phyloP scores from a whole-genome alignment of 2,797 vertebrate species.

The Tinamus major region DNA sequence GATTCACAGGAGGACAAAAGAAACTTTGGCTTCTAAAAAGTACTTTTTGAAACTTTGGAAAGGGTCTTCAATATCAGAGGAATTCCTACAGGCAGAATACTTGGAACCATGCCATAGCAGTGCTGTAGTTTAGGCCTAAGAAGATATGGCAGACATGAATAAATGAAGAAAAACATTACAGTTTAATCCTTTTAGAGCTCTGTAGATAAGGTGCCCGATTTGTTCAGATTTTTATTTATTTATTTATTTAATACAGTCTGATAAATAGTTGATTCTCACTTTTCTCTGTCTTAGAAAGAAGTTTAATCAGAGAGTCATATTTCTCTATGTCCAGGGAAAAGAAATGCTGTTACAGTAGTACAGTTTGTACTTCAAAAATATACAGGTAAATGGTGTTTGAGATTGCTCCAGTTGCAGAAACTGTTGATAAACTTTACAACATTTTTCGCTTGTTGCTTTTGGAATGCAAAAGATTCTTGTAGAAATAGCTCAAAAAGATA shows the following conservation, averaged over 20 bases:
- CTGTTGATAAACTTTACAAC: background rate
- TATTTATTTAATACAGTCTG: background rate
- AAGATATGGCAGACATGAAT: background rate
- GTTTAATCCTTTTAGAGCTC: slow-evolving; percentile 22
- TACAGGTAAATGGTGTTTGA: background rate
- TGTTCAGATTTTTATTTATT: slow-evolving; percentile 5
- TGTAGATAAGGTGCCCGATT: slow-evolving; percentile 1
- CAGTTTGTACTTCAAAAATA: background rate
- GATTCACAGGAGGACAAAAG: slow-evolving; percentile 7
- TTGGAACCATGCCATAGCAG: background rate
- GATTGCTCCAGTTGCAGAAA: background rate
- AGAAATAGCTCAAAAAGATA: background rate
- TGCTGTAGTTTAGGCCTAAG: background rate
- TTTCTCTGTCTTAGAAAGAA: slow-evolving; percentile 35
- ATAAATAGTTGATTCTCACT: slow-evolving; percentile 23
- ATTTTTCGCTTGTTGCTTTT: slow-evolving; percentile 1
- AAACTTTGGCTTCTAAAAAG: background rate
- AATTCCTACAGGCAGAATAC: slow-evolving; percentile 6
- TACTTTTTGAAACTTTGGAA: slow-evolving; percentile 12
- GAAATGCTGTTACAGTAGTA: background rate
- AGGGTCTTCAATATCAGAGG: background rate
- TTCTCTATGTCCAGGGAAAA: background rate
- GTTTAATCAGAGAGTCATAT: background rate
- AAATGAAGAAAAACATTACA: slow-evolving; percentile 10
- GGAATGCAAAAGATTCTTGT: background rate